Evolutionary conservation across 1,140 invertebrate genomes (phyloP), one percentile per base, ranked within the genome.

Genomic region (Cydia fagiglandana): DNA sequence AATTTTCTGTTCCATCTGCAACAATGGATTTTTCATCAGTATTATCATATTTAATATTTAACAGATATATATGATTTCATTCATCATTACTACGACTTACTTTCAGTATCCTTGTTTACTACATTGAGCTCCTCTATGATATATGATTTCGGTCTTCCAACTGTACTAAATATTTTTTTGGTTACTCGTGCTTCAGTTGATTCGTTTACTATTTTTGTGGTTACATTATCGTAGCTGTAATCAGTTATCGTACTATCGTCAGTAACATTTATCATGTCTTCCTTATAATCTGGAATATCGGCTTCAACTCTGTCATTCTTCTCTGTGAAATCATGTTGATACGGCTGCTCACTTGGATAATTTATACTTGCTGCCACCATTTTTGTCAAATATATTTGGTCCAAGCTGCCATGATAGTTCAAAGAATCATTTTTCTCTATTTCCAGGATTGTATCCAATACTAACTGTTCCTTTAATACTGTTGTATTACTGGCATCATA

Each of bases 361-460:
- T 80, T 78, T 74, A 89, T 83, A 4, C 83, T 90, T 41, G 83
- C 82, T 28, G 85, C 78, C 2, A 88, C 88, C 76, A 89, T 13
- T 75, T 89, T 89, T 7, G 83, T 89, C 20, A 92, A 73, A 83
- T 88, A 92, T 9, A 85, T 75, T 77, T 92, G 86, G 73, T 92
- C 90, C 28, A 92, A 73, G 38, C 82, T 83, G 76, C 88, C 89
- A 61, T 82, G 66, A 68, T 84, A 80, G 68, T 88, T 78, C 64
- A 86, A 68, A 38, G 81, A 75, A 7, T 79, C 53, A 78, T 91
- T 89, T 6, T 73, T 83, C 79, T 91, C 88, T 75, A 92, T 80
- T 80, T 88, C 86, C 45, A 89, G 77, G 38, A 92, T 56, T 68
- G 86, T 84, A 74, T 86, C 82, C 75, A 91, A 77, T 45, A 88